Conservation (phyloP, 2,113 vertebrate species). For the Myrmecophaga tridactyla region DNA sequence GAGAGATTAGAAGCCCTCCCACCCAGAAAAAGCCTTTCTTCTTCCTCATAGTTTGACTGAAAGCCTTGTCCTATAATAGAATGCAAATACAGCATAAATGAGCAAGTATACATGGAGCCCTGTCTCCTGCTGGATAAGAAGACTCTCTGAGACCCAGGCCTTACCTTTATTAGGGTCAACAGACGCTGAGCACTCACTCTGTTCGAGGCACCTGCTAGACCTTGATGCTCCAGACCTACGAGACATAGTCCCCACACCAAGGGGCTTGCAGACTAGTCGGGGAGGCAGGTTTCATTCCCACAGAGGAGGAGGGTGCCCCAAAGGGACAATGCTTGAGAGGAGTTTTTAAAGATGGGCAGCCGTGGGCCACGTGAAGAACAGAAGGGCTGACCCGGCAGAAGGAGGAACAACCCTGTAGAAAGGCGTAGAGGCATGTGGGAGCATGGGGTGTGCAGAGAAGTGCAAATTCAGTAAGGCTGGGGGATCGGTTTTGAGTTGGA, state of each 20-base stretch:
- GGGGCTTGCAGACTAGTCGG: neutral
- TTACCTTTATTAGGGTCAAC: neutral
- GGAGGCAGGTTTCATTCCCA: neutral
- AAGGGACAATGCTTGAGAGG: neutral
- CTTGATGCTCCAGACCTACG: neutral
- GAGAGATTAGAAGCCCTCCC: neutral
- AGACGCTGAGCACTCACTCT: neutral
- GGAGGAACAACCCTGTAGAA: neutral
- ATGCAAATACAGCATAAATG: neutral
- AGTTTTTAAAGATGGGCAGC: neutral
- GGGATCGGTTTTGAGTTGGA: neutral
- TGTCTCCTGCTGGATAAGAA: neutral
- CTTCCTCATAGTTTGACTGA: neutral
- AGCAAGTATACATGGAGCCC: neutral
- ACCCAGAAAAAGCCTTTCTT: neutral
- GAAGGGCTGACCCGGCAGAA: neutral
- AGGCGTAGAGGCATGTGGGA: neutral
- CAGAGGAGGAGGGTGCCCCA: neutral
- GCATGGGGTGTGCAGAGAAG: neutral
- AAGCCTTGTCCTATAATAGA: neutral
- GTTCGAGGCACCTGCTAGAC: neutral
- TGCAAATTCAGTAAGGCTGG: neutral
- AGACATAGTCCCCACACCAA: neutral
- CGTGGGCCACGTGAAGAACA: neutral
- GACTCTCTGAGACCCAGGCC: neutral